Evolutionary conservation across 2,113 vertebrate genomes (phyloP).

Genomic region (Colaptes auratus): DNA sequence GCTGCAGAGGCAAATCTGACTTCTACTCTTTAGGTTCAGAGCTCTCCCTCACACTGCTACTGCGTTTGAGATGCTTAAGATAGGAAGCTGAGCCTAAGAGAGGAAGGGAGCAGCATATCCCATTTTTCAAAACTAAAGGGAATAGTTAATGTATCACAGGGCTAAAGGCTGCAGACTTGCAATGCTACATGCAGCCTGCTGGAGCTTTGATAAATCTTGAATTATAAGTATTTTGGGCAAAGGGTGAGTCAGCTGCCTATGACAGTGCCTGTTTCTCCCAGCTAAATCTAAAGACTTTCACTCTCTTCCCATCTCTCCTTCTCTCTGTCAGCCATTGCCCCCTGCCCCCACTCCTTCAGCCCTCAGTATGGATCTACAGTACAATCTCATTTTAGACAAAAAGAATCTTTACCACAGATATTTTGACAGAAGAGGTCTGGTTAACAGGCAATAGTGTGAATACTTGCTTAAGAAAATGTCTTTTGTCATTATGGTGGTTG

Average conservation of each 20-base stretch:
- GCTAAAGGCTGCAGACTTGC: neutral
- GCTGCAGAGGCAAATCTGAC: neutral
- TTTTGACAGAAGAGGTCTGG: neutral
- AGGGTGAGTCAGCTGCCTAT: neutral
- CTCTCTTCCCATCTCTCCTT: fast-evolving
- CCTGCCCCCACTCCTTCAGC: fast-evolving
- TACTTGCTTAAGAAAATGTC: neutral
- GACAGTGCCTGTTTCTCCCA: neutral
- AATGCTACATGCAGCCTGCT: neutral
- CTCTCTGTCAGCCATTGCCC: neutral
- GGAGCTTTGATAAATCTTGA: neutral
- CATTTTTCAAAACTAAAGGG: neutral
- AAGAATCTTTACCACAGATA: neutral
- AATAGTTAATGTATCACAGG: neutral
- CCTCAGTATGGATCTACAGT: neutral
- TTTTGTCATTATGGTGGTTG: neutral
- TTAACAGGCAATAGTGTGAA: neutral
- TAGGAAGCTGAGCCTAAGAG: neutral
- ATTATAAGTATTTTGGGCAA: neutral
- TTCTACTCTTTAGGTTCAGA: neutral
- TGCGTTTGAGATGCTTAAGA: neutral
- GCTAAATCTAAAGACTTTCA: neutral
- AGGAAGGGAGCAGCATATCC: fast-evolving
- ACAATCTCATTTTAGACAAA: neutral
- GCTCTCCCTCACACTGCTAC: neutral